Conservation (phyloP, 2,113 vertebrate species). For the Thalassarche chlororhynchos region DNA sequence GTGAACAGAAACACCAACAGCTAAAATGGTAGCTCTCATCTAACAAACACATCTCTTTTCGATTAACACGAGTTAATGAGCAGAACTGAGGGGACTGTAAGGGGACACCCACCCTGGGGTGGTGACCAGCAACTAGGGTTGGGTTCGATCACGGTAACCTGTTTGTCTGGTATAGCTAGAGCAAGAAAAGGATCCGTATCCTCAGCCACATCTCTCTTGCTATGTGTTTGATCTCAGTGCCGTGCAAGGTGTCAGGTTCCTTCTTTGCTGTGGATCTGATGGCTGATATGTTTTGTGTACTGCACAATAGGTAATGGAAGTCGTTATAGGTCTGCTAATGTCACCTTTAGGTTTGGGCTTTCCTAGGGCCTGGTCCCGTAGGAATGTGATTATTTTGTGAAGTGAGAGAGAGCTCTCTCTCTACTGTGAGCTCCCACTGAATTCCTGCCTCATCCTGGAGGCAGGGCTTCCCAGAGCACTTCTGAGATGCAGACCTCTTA, state of each 20-base stretch:
- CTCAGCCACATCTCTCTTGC: not conserved
- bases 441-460: not conserved
- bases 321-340: not conserved
- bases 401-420: not conserved
- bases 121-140: not conserved
- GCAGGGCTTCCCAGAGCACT: not conserved
- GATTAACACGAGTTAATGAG: not conserved
- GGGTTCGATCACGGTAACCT: accelerated
- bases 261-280: not conserved
- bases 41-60: not conserved
- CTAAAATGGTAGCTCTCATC: not conserved
- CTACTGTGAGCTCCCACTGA: not conserved
- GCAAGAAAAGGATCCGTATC: not conserved
- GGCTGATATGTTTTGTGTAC: not conserved
- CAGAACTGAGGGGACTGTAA: not conserved
- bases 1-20: not conserved
- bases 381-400: not conserved
- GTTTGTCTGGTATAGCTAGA: not conserved
- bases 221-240: not conserved
- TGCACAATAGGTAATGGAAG: not conserved
- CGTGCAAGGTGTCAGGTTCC: not conserved
- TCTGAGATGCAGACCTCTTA: constrained; percentile 28
- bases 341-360: not conserved
- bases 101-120: not conserved
- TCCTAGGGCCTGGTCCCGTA: not conserved